These are phyloP conservation scores for Psettodes erumei DNA, from an alignment of 2,113 vertebrate species.

Conservation along the genomic window DNA sequence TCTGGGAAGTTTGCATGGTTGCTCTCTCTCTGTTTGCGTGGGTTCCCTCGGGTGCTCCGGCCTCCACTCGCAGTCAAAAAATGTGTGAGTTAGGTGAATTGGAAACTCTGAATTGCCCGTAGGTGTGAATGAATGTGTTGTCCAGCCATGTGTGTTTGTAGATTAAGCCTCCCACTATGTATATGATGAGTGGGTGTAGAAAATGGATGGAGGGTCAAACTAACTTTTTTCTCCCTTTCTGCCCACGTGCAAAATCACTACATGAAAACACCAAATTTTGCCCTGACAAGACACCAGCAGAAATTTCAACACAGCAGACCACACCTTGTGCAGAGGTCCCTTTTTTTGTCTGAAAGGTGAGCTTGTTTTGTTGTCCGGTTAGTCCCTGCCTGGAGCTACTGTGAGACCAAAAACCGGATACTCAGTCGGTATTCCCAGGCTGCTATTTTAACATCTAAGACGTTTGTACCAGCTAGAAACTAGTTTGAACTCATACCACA, in stretches of 20 bases:
- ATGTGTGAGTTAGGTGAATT: conserved; percentile 13
- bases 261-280: background rate
- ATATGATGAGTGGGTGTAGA: background rate
- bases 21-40: background rate
- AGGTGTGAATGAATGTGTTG: conserved; percentile 7
- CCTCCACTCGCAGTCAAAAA: background rate
- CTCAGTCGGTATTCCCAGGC: conserved; percentile 69
- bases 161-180: background rate
- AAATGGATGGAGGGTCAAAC: background rate
- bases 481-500: conserved; percentile 58
- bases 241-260: background rate
- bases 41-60: background rate
- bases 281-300: background rate
- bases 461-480: conserved; percentile 49
- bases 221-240: conserved; percentile 3
- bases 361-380: conserved; percentile 64
- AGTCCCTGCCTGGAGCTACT: conserved; percentile 76
- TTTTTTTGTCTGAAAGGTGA: conserved; percentile 70
- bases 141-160: background rate
- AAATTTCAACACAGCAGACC: conserved; percentile 32
- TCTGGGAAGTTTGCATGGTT: background rate
- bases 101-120: background rate
- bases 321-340: conserved; percentile 47
- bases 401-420: conserved; percentile 61
- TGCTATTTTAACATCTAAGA: conserved; percentile 58